Evolutionary conservation across 2,888 invertebrate genomes (phyloP).

Genomic region (Pyrgus malvae): DNA sequence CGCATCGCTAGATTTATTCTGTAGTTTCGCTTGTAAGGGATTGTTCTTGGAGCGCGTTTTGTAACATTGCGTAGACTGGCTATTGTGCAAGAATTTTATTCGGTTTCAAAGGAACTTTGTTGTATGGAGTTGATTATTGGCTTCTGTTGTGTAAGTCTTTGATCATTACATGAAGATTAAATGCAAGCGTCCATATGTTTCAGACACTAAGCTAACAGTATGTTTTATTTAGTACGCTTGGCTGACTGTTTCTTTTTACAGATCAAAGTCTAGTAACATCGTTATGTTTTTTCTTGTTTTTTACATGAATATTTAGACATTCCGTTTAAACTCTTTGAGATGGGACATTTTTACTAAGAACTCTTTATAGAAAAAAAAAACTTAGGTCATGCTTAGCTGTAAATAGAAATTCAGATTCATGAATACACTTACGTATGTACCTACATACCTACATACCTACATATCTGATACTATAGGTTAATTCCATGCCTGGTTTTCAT

Average conservation of each 20-base stretch:
- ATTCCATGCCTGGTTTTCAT: too few species aligned
- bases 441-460: too few species aligned
- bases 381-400: too few species aligned
- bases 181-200: conserved; percentile 8
- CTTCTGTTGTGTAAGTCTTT: conserved; percentile 19
- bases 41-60: conserved; percentile 68
- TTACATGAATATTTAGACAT: too few species aligned
- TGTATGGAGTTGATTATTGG: conserved; percentile 34
- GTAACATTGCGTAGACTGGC: conserved; percentile 64
- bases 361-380: too few species aligned
- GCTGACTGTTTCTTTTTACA: neutral
- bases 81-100: conserved; percentile 50
- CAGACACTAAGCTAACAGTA: neutral
- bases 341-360: too few species aligned
- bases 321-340: too few species aligned
- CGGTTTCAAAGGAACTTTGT: conserved; percentile 33
- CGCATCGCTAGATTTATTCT: conserved; percentile 75
- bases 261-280: too few species aligned
- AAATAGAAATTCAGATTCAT: too few species aligned
- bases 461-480: too few species aligned
- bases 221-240: neutral
- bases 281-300: too few species aligned
- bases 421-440: too few species aligned
- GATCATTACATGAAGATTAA: conserved; percentile 12
- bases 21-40: conserved; percentile 68